Percentiles rank a stretch among this genome's conserved stretches.
Conservation (phyloP, 1,140 invertebrate genomes). For the Belonocnema kinseyi region DNA sequence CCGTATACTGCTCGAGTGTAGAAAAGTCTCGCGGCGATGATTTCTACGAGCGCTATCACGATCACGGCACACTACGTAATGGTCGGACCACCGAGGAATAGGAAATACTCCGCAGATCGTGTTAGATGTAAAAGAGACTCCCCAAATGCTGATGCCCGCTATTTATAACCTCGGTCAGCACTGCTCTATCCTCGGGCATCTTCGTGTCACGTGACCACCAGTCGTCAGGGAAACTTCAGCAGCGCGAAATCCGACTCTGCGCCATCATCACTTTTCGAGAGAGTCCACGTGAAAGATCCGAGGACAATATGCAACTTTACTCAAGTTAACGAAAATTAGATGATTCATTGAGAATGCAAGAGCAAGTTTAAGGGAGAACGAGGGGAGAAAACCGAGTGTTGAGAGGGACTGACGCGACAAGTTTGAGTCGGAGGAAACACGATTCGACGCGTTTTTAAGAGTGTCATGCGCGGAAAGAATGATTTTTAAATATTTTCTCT, state of each 20-base stretch:
- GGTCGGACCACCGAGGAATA: constrained; percentile 39
- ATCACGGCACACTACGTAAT: constrained; percentile 56
- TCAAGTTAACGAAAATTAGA: no score
- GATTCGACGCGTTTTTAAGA: no score
- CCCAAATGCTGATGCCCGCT: constrained; percentile 53
- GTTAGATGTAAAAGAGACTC: constrained; percentile 68
- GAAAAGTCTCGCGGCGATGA: constrained; percentile 18
- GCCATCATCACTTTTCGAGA: no score
- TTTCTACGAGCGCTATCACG: constrained; percentile 35
- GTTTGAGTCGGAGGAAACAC: no score
- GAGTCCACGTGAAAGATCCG: no score
- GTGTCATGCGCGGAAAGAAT: no score
- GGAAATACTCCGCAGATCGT: constrained; percentile 63
- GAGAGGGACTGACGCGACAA: no score
- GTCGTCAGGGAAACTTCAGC: constrained; percentile 35
- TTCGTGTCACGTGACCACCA: constrained; percentile 51
- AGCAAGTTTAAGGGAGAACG: no score
- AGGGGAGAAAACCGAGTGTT: no score
- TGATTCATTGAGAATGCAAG: no score
- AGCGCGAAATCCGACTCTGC: constrained; percentile 51
- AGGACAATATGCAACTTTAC: no score
- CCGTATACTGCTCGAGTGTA: constrained; percentile 10
- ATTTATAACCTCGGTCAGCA: constrained; percentile 68
- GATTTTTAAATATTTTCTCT: no score
- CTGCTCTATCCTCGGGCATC: constrained; percentile 42